phyloP scores from a whole-genome alignment of 2,113 vertebrate genomes.

The Nothocercus nigrocapillus region DNA sequence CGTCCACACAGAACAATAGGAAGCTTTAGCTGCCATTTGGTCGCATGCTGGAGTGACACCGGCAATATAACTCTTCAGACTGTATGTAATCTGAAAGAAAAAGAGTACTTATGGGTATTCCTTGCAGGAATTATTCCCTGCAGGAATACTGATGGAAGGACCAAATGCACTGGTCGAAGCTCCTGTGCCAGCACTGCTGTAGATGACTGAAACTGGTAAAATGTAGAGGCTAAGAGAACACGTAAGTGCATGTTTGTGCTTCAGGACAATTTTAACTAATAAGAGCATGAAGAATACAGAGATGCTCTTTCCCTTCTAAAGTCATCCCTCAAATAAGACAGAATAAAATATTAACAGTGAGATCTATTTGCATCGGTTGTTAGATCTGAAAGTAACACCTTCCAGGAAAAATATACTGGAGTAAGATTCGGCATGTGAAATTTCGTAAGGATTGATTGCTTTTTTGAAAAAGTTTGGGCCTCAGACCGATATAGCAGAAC shows the following conservation, averaged over 20 bases:
- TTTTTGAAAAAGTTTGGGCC: background rate
- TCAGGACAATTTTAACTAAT: background rate
- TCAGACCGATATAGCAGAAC: background rate
- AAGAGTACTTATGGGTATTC: background rate
- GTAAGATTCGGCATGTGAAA: background rate
- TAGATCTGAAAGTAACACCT: background rate
- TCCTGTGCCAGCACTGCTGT: fast-evolving
- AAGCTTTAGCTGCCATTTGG: background rate
- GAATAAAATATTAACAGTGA: background rate
- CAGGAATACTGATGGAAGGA: background rate
- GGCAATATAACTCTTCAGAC: background rate
- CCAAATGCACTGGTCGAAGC: background rate
- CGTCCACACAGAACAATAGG: background rate
- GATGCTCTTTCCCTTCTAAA: background rate
- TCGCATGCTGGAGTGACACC: background rate
- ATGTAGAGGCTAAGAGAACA: fast-evolving
- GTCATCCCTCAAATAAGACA: background rate
- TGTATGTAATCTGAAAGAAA: background rate
- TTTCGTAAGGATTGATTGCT: background rate
- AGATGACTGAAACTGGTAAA: background rate
- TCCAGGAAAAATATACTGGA: background rate
- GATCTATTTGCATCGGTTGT: background rate
- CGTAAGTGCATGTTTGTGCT: background rate
- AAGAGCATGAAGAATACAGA: background rate
- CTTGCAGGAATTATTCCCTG: background rate